Evolutionary conservation across 92 coral and sea anemone species (phyloP), one percentile per base, ranked within the genome.

Genomic region (Palythoa heliodiscus): DNA sequence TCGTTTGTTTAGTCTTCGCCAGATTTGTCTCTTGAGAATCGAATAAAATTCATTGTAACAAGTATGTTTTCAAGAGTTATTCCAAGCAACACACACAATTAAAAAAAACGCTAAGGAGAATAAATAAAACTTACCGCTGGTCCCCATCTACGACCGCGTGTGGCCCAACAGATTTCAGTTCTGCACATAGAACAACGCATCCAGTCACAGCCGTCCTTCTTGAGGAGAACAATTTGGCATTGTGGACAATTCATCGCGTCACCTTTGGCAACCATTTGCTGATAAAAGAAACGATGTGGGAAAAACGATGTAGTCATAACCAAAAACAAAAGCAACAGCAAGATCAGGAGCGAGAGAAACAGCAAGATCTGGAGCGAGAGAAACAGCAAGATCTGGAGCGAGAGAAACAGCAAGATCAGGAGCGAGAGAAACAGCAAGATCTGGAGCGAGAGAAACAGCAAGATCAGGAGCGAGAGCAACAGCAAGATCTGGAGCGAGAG

Each of bases 191-290:
- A 91, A 76, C 99, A 96, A 52, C 92, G 92, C 99, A 96, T 94
- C 99, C 99, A 96, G 87, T 96, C 99, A 94, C 99, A 96, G 70
- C 99, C 99, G 86, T 96, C 99, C 89, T 94, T 96, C 87, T 96
- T 96, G 6, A 96, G 89, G 50, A 96, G 86, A 58, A 96, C 89
- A 29, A 96, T 94, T 75, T 92, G 77, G 78, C 99, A 96, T 58
- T 81, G 77, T 1, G 99, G 99, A 81, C 99, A 96, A 60, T 87
- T 88, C 99, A 96, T 96, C 70, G 98, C 99, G 39, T 96, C 97
- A 17, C 98, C 98, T 60, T 90, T 92, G 25, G 81, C 82, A 23
- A 96, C 92, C 99, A 96, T 96, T 60, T 91, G 75, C 99, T 96
- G 86, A 12, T 77, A 63, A 63, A 93, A 24, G 71, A 71, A 58